phyloP scores from a whole-genome alignment of 2,888 invertebrate species.

The Hymenopus coronatus region DNA sequence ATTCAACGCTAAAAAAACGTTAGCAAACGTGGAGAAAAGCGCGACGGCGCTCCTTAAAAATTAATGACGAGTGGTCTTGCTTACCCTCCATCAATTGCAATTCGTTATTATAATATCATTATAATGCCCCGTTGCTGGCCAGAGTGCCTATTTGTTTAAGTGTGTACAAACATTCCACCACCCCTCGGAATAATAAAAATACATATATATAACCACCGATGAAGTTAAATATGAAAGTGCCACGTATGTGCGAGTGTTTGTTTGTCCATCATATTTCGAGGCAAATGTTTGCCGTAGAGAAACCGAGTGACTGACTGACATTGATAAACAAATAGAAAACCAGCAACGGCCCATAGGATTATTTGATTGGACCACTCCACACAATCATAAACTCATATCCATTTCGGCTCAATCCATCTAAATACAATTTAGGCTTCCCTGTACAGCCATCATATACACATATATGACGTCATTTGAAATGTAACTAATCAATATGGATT shows the following conservation, averaged over 20 bases:
- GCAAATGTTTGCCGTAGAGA: constrained; percentile 20
- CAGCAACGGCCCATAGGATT: constrained; percentile 16
- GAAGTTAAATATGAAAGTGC: constrained; percentile 21
- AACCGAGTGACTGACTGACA: constrained; percentile 7
- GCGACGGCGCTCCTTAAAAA: not conserved
- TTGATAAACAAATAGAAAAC: constrained; percentile 25
- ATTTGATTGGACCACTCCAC: constrained; percentile 20
- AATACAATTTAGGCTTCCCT: constrained; percentile 24
- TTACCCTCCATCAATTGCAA: not conserved
- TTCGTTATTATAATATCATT: constrained; percentile 18
- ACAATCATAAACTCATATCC: constrained; percentile 25
- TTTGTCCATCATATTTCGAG: constrained; percentile 22
- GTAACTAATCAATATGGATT: constrained; percentile 28
- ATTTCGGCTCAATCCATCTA: constrained; percentile 26
- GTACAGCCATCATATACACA: constrained; percentile 21
- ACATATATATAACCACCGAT: not conserved
- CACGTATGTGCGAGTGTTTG: constrained; percentile 15
- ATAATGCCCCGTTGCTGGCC: not conserved
- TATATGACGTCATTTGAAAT: constrained; percentile 26
- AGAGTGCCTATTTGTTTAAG: constrained; percentile 18
- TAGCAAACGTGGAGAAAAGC: not conserved
- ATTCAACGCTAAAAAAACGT: not conserved
- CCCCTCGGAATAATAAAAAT: not conserved
- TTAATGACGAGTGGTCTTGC: not conserved
- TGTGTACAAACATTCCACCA: constrained; percentile 15